Base-by-base conservation (phyloP, 2,888 invertebrate genomes). In the Eupithecia vulgata region DNA sequence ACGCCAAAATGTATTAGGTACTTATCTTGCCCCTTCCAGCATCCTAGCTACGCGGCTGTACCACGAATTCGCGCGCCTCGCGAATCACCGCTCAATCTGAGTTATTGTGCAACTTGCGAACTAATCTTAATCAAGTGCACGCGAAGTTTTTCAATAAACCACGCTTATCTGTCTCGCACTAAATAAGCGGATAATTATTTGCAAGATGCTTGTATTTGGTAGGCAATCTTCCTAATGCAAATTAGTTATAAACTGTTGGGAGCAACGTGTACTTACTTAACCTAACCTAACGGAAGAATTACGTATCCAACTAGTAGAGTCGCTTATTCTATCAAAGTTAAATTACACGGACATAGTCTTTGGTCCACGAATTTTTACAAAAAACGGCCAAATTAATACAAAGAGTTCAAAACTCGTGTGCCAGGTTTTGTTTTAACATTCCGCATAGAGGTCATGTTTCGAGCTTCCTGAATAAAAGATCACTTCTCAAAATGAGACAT, bases 61-160 rank as follows among this genome's bases (percentile, higher is more conserved):
- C 83, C 88, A 88, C 87, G 89, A 84, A 85, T 82, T 84, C 80
- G 80, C 82, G 80, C 79, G 77, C 76, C 71, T 62, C 73, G 78
- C 82, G 85, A 88, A 89, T 90, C 89, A 89, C 83, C 86, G 88
- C 88, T 90, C 91, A 86, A 93, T 92, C 92, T 93, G 89, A 93
- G 91, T 93, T 91, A 93, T 90, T 91, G 88, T 89, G 83, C 88
- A 91, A 92, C 85, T 92, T 91, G 84, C 75, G 85, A 91, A 90
- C 90, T 92, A 91, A 93, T 88, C 91, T 90, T 88, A 90, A 91
- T 90, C 90, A 91, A 81, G 80, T 70, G 85, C 86, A 81, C 79
- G 80, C 72, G 78, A 90, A 93, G 86, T 93, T 93, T 92, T 92
- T 92, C 92, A 92, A 92, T 93, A 93, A 92, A 93, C 87, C 92